phyloP scores from a whole-genome alignment of 2,888 invertebrate genomes.

The Epirrhoe tristata region DNA sequence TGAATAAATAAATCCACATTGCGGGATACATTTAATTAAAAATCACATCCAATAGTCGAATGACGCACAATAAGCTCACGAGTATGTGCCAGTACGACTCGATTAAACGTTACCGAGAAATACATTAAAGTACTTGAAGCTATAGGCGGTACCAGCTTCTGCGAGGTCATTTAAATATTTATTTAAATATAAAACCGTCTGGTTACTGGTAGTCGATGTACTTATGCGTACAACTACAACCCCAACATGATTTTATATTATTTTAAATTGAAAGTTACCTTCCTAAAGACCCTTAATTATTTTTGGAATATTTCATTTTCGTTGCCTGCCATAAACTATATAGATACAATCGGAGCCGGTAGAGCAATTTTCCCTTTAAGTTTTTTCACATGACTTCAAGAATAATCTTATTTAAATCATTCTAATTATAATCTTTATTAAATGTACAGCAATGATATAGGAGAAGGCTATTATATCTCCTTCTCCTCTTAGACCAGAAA shows the following conservation, averaged over 20 bases:
- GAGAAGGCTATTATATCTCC: too few species aligned
- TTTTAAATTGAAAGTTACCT: not conserved
- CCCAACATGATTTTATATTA: not conserved
- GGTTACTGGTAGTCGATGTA: not conserved
- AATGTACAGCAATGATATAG: too few species aligned
- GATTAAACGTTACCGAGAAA: constrained; percentile 14
- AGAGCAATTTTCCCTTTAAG: too few species aligned
- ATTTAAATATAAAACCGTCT: not conserved
- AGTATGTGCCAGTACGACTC: not conserved
- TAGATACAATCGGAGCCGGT: too few species aligned
- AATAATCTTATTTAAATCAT: too few species aligned
- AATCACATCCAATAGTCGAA: constrained; percentile 19
- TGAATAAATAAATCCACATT: constrained; percentile 20
- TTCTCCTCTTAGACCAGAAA: too few species aligned
- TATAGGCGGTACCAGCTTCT: not conserved
- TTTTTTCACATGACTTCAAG: too few species aligned
- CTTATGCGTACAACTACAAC: too few species aligned
- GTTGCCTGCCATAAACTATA: too few species aligned
- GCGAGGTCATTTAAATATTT: not conserved
- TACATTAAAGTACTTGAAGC: not conserved
- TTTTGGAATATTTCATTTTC: not conserved
- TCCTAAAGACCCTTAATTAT: not conserved
- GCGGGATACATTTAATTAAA: constrained; percentile 6
- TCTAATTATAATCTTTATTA: too few species aligned
- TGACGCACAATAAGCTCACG: constrained; percentile 24